phyloP scores from a whole-genome alignment of 2,888 invertebrate genomes.

The Athalia cordata region DNA sequence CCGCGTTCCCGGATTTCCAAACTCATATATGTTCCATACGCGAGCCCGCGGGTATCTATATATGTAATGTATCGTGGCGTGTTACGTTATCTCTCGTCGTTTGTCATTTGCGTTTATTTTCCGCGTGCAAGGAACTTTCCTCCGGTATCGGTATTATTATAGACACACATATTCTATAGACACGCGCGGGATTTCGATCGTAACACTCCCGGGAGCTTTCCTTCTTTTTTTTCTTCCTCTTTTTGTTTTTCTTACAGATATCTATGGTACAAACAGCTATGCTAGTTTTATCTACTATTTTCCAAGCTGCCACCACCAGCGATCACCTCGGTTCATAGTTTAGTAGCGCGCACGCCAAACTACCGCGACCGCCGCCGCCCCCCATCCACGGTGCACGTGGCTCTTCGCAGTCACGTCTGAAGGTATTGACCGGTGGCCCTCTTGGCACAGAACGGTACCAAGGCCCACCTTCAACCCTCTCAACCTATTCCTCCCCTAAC shows the following conservation, averaged over 20 bases:
- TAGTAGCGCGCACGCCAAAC: slow-evolving; percentile 31
- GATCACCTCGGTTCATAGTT: slow-evolving; percentile 9
- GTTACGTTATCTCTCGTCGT: slow-evolving; percentile 38
- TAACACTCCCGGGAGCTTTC: neutral
- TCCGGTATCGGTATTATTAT: slow-evolving; percentile 8
- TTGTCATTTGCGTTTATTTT: slow-evolving; percentile 33
- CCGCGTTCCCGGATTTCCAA: too few relatives aligned
- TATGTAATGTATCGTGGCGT: neutral
- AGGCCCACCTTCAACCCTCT: slow-evolving; percentile 63
- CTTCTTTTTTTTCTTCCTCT: neutral
- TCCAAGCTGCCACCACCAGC: neutral
- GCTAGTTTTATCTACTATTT: neutral
- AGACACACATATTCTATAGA: neutral
- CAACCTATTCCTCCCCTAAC: slow-evolving; percentile 46
- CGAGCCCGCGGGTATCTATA: too few relatives aligned
- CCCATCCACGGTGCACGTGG: slow-evolving; percentile 15
- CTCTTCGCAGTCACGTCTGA: slow-evolving; percentile 55
- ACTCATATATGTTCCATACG: too few relatives aligned
- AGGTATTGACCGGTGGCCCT: slow-evolving; percentile 74
- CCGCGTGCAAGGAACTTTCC: slow-evolving; percentile 11
- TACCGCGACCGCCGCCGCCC: neutral
- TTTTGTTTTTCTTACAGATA: neutral
- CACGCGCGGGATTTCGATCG: neutral
- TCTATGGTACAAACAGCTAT: neutral
- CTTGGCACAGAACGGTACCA: slow-evolving; percentile 72